These are phyloP conservation scores for Trialeurodes vaporariorum DNA, from an alignment of 1,140 invertebrate genomes.

Conservation along the genomic window DNA sequence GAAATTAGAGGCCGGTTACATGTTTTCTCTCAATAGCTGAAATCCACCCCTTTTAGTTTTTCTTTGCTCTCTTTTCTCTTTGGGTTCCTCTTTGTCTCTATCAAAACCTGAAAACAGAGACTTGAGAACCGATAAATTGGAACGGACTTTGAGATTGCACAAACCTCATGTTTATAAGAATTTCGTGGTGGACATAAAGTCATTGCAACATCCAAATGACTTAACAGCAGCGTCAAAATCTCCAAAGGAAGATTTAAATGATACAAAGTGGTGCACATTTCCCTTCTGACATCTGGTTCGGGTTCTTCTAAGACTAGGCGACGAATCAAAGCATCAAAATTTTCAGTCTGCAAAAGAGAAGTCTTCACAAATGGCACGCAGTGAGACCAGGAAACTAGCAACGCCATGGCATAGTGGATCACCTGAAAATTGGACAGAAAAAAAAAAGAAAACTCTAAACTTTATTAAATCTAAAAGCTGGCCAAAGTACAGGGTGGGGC, in stretches of 20 bases:
- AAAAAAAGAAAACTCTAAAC: too few relatives aligned
- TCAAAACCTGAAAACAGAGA: too few relatives aligned
- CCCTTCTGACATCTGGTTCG: slow-evolving; percentile 70
- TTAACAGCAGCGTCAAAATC: slow-evolving; percentile 48
- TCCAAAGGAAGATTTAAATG: slow-evolving; percentile 65
- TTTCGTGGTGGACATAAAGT: slow-evolving; percentile 2
- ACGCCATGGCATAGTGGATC: slow-evolving; percentile 66
- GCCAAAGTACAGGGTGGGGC: not conserved
- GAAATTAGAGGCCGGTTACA: too few relatives aligned
- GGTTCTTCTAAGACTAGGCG: slow-evolving; percentile 70
- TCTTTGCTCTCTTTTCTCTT: too few relatives aligned
- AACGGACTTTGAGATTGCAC: too few relatives aligned
- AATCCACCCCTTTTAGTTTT: too few relatives aligned
- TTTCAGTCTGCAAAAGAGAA: slow-evolving; percentile 49
- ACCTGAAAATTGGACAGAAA: slow-evolving; percentile 40
- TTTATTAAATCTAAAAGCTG: not conserved
- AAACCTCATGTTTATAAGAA: not conserved
- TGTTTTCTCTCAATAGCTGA: too few relatives aligned
- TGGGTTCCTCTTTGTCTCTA: too few relatives aligned
- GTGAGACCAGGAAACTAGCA: slow-evolving; percentile 72
- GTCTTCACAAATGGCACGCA: slow-evolving; percentile 50
- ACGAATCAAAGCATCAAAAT: slow-evolving; percentile 58
- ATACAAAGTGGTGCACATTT: slow-evolving; percentile 80
- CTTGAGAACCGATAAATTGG: too few relatives aligned
- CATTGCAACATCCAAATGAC: slow-evolving; percentile 41